Evolutionary conservation across 1,140 invertebrate genomes (phyloP).

Genomic region (Drusus annulatus): DNA sequence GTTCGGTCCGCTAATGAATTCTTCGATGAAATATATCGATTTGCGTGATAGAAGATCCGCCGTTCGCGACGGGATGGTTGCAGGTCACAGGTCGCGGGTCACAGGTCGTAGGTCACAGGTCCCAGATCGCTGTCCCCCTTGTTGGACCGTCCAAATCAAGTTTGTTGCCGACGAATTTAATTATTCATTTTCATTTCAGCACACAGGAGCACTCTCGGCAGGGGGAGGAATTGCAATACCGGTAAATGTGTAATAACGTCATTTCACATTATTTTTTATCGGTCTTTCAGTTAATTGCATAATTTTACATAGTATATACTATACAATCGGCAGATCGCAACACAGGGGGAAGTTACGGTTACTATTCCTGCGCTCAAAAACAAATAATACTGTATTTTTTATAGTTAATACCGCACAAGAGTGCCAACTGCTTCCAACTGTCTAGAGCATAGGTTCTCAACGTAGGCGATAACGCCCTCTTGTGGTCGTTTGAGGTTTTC

Average conservation of each 20-base stretch:
- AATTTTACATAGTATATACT: no score
- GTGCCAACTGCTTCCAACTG: no score
- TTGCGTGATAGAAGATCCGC: not conserved
- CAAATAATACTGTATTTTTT: conserved; percentile 1
- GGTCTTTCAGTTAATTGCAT: no score
- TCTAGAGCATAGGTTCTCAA: no score
- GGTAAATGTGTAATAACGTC: no score
- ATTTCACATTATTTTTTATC: no score
- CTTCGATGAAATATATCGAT: not conserved
- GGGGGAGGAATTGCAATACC: no score
- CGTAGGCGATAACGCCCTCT: no score
- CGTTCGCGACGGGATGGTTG: not conserved
- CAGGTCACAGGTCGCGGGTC: not conserved
- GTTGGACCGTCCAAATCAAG: conserved; percentile 42
- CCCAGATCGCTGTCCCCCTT: not conserved
- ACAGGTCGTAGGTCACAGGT: not conserved
- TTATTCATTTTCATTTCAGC: conserved; percentile 58
- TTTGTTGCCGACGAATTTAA: conserved; percentile 50
- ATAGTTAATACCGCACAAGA: no score
- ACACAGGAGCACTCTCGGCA: not conserved
- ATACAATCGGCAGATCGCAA: no score
- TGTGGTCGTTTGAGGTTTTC: no score
- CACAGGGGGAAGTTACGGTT: not conserved
- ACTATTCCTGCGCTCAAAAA: not conserved
- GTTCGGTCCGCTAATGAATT: conserved; percentile 14